Percentiles rank a stretch among this genome's conserved stretches.
Conservation (phyloP, 2,797 vertebrate species). For the Harpagifer antarcticus region DNA sequence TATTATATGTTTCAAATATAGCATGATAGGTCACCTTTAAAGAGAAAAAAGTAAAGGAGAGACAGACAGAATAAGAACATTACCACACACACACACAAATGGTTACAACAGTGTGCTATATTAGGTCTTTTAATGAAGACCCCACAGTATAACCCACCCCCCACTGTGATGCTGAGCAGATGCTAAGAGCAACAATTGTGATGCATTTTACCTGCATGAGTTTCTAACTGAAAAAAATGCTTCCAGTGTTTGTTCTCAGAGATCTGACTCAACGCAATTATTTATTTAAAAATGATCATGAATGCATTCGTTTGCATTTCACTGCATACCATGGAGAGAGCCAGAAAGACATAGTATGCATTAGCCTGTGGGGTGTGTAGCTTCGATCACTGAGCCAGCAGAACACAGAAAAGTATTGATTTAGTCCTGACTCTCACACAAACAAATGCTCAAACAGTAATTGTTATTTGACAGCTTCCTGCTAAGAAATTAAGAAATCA, state of each 20-base stretch:
- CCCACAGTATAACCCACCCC: constrained; percentile 4
- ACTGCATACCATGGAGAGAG: neutral
- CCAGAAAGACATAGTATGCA: neutral
- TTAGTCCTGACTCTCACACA: neutral
- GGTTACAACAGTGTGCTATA: neutral
- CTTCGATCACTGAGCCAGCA: neutral
- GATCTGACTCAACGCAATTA: neutral
- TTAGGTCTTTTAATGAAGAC: too few relatives aligned
- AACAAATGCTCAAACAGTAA: neutral
- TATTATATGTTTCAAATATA: too few relatives aligned
- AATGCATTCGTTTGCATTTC: neutral
- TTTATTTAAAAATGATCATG: neutral
- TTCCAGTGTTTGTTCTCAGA: neutral
- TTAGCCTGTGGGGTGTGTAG: neutral
- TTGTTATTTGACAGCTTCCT: neutral
- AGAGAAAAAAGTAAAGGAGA: too few relatives aligned
- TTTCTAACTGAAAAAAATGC: neutral
- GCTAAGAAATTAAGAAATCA: neutral
- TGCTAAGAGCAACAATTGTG: neutral
- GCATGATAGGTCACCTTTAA: too few relatives aligned
- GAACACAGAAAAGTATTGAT: neutral
- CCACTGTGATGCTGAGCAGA: constrained; percentile 14
- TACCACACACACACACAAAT: neutral
- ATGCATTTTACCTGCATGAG: neutral
- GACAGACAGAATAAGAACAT: too few relatives aligned